Evolutionary conservation across 2,888 invertebrate species (phyloP).

Genomic region (Eurytoma californica): DNA sequence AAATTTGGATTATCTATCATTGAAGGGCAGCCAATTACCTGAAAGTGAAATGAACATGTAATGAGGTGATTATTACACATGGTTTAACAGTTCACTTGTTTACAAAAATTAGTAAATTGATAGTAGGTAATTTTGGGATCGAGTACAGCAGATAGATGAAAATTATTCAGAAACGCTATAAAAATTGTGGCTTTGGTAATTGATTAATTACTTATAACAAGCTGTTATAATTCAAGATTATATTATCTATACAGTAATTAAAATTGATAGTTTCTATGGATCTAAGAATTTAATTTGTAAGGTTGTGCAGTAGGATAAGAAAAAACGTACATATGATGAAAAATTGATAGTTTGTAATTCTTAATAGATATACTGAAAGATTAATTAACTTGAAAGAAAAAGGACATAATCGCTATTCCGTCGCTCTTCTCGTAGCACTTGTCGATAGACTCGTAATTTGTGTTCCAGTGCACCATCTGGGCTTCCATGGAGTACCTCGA

Average conservation of each 20-base stretch:
- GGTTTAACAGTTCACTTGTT: too few species aligned
- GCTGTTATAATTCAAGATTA: too few species aligned
- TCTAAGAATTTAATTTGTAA: too few species aligned
- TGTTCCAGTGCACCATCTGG: slow-evolving; percentile 65
- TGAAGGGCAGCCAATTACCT: slow-evolving; percentile 66
- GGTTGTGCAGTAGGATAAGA: neutral
- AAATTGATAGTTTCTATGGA: too few species aligned
- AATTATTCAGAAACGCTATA: too few species aligned
- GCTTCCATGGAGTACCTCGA: slow-evolving; percentile 67
- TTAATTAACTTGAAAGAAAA: slow-evolving; percentile 62
- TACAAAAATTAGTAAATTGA: too few species aligned
- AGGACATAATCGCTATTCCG: slow-evolving; percentile 64
- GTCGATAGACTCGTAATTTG: slow-evolving; percentile 61
- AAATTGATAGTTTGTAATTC: neutral
- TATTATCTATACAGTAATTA: too few species aligned
- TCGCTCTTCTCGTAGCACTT: slow-evolving; percentile 63
- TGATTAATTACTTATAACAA: too few species aligned
- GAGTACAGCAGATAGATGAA: too few species aligned
- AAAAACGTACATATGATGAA: too few species aligned
- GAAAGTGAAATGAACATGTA: neutral
- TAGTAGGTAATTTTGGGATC: neutral
- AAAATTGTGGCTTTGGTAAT: too few species aligned
- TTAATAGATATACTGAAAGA: neutral
- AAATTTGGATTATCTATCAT: slow-evolving; percentile 63
- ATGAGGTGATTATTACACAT: neutral